Conservation (phyloP, 2,888 invertebrate genomes). For the Brenthis daphne region DNA sequence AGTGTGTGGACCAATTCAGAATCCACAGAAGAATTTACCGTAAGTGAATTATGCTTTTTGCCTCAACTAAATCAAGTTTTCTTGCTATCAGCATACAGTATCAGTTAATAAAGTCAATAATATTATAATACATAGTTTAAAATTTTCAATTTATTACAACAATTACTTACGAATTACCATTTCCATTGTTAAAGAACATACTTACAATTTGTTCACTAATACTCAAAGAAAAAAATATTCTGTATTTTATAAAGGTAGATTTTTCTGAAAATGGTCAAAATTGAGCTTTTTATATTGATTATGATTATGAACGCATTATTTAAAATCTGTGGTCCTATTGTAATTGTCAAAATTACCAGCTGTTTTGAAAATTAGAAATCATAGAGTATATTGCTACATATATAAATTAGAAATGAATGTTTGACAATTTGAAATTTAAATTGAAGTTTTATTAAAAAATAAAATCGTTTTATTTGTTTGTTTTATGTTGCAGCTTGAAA, state of each 20-base stretch:
- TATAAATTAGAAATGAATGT: neutral
- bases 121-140: no score
- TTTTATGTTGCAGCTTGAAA: neutral
- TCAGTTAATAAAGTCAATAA: neutral
- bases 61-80: neutral
- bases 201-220: neutral
- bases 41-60: slow-evolving; percentile 43
- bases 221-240: neutral
- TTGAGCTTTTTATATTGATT: neutral
- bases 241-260: no score
- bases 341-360: slow-evolving; percentile 36
- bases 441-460: no score
- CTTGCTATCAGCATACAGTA: neutral
- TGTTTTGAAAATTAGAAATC: slow-evolving; percentile 15
- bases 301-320: slow-evolving; percentile 32
- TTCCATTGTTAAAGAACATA: neutral
- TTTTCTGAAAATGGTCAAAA: neutral
- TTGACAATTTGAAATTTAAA: neutral
- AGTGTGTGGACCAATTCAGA: slow-evolving; percentile 45
- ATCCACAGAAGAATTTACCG: slow-evolving; percentile 48
- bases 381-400: no score
- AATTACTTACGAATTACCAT: neutral
- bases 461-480: no score
- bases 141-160: neutral
- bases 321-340: slow-evolving; percentile 12